These are phyloP conservation scores for Leptopilina syphax DNA, from an alignment of 2,888 invertebrate genomes.

Conservation along the genomic window DNA sequence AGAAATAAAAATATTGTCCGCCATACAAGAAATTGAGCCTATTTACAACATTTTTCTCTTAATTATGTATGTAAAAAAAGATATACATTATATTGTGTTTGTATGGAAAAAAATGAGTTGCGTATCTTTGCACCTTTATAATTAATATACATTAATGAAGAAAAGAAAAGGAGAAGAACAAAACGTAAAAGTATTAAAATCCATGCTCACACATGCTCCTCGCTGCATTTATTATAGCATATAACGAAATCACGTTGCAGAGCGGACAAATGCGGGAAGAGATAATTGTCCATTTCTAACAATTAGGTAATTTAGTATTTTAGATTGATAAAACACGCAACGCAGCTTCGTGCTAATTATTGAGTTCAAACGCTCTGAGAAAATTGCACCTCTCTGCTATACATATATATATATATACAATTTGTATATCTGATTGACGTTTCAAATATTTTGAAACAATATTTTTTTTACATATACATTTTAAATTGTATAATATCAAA, in stretches of 20 bases:
- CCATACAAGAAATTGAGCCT: too few relatives aligned
- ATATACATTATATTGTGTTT: too few relatives aligned
- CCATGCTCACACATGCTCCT: background rate
- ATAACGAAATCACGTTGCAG: slow-evolving; percentile 19
- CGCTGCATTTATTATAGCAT: slow-evolving; percentile 14
- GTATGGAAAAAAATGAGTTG: too few relatives aligned
- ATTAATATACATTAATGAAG: background rate
- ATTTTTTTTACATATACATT: background rate
- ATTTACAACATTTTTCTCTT: too few relatives aligned
- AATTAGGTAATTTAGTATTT: slow-evolving; percentile 33
- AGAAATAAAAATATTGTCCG: too few relatives aligned
- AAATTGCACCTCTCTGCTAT: background rate
- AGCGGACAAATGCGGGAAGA: slow-evolving; percentile 33
- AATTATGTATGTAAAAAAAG: too few relatives aligned
- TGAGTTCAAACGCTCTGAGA: background rate
- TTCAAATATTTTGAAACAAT: slow-evolving; percentile 9
- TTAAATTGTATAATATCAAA: too few relatives aligned
- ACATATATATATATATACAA: too few relatives aligned
- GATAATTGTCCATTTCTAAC: slow-evolving; percentile 22
- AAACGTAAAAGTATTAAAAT: background rate
- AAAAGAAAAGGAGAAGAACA: background rate
- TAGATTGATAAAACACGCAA: slow-evolving; percentile 36
- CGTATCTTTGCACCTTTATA: background rate
- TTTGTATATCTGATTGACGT: background rate
- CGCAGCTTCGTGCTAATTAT: background rate